Evolutionary conservation across 2,113 vertebrate genomes (phyloP).

Genomic region (Platycercus adscitus): DNA sequence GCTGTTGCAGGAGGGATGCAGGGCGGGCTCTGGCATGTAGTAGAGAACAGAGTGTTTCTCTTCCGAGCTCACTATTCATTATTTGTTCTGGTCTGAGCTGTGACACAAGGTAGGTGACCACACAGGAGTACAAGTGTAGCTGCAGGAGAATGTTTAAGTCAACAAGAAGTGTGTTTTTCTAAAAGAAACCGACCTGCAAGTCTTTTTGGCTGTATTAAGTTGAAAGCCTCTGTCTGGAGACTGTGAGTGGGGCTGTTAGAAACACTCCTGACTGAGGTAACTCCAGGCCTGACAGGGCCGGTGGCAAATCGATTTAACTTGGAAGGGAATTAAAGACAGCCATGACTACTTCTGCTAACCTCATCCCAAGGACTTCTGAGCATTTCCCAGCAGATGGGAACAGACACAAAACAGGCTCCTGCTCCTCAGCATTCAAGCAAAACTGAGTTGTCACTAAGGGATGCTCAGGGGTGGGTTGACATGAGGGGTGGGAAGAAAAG

Average conservation of each 20-base stretch:
- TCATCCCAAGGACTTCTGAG: not conserved
- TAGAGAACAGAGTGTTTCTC: not conserved
- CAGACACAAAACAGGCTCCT: not conserved
- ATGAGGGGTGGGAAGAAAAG: not conserved
- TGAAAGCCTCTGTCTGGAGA: not conserved
- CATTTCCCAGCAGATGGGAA: not conserved
- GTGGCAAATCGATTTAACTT: not conserved
- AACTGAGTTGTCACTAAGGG: not conserved
- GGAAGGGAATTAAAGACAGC: not conserved
- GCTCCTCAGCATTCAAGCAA: not conserved
- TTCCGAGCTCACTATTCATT: not conserved
- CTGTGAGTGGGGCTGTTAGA: not conserved
- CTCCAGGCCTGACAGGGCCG: not conserved
- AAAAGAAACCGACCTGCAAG: constrained; percentile 6
- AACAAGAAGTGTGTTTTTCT: constrained; percentile 41
- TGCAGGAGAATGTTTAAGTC: constrained; percentile 45
- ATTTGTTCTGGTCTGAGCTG: constrained; percentile 23
- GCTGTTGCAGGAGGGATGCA: not conserved
- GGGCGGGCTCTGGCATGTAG: not conserved
- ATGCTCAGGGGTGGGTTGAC: not conserved
- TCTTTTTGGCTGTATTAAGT: not conserved
- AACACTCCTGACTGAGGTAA: not conserved
- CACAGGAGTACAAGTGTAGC: constrained; percentile 36
- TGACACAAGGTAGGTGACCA: constrained; percentile 47
- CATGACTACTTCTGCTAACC: not conserved